phyloP scores from a whole-genome alignment of 2,797 vertebrate species.

The Cercopithecus diana region DNA sequence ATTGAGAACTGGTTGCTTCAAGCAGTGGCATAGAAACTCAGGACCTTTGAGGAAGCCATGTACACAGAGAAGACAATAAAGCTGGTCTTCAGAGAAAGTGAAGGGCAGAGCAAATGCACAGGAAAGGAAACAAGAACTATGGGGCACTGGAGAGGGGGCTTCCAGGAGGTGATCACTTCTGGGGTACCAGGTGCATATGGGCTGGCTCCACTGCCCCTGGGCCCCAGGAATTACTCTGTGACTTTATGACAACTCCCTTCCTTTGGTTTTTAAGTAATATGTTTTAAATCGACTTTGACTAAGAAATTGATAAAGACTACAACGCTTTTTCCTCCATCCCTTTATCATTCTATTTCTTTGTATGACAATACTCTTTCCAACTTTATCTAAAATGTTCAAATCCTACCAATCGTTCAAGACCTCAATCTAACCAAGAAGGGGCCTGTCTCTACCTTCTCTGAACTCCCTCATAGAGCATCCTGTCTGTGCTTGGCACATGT shows the following conservation, averaged over 20 bases:
- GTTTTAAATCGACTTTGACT: neutral
- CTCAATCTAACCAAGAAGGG: neutral
- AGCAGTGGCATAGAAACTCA: neutral
- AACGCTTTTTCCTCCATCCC: neutral
- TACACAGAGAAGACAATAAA: neutral
- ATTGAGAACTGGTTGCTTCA: neutral
- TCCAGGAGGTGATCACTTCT: no score
- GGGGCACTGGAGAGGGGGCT: neutral
- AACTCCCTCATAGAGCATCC: neutral
- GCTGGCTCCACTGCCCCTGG: neutral
- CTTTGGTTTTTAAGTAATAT: neutral
- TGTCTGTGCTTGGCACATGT: neutral
- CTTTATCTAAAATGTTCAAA: neutral
- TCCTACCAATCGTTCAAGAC: neutral
- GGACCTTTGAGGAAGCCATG: neutral
- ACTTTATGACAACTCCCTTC: neutral
- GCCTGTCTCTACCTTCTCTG: neutral
- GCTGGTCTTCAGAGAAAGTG: neutral
- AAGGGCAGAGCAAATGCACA: neutral
- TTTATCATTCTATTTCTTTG: neutral
- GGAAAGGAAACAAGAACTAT: neutral
- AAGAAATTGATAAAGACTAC: neutral
- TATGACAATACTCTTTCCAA: conserved; percentile 3
- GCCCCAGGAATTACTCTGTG: neutral
- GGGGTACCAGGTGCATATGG: neutral